Evolutionary conservation across 2,113 vertebrate species (phyloP).

Genomic region (Psilopsiagon aymara): DNA sequence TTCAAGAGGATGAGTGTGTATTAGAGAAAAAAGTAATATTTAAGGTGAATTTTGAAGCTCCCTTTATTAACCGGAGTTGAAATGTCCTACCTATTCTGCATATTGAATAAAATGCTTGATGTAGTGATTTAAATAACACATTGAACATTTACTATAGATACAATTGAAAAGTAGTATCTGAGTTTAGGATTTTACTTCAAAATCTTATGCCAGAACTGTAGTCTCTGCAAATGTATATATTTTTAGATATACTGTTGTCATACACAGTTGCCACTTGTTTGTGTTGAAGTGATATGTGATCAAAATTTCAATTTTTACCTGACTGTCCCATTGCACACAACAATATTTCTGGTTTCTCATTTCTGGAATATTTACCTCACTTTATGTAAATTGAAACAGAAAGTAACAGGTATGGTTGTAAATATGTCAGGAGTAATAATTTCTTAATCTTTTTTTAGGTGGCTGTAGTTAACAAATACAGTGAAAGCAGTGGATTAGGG

Average conservation of each 20-base stretch:
- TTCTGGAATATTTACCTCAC: background rate
- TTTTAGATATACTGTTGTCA: background rate
- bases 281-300: background rate
- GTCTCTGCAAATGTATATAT: background rate
- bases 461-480: conserved; percentile 91
- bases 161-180: background rate
- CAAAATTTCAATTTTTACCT: background rate
- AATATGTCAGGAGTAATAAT: background rate
- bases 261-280: background rate
- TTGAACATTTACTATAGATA: background rate
- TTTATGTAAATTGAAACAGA: background rate
- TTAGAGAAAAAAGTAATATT: background rate
- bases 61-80: background rate
- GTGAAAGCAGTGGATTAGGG: conserved; percentile 91
- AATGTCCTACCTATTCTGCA: background rate
- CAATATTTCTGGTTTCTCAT: background rate
- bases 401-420: background rate
- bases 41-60: background rate
- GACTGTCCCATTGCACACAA: background rate
- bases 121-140: background rate
- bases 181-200: background rate
- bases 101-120: background rate
- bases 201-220: background rate
- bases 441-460: conserved; percentile 77
- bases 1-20: background rate